Percentiles rank a stretch among this genome's conserved stretches.
These are phyloP conservation scores for Chymomyza caudatula DNA, from an alignment of 2,888 invertebrate genomes.

Conservation along the genomic window DNA sequence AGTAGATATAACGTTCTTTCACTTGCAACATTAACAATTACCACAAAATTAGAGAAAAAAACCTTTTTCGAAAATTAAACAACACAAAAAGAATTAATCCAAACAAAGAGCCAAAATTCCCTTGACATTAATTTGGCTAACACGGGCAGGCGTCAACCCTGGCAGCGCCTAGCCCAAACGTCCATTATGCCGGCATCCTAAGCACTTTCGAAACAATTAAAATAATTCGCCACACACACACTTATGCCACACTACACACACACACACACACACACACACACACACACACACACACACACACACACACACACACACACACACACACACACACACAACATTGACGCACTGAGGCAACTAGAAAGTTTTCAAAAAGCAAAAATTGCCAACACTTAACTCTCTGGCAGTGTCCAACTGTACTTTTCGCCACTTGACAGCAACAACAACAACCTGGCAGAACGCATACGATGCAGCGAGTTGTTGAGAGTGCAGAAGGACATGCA, in stretches of 20 bases:
- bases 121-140: slow-evolving; percentile 57
- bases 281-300: slow-evolving; percentile 15
- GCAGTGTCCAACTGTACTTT: slow-evolving; percentile 46
- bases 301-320: neutral
- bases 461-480: neutral
- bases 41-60: too few relatives aligned
- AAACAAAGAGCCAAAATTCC: slow-evolving; percentile 55
- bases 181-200: slow-evolving; percentile 66
- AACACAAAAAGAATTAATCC: slow-evolving; percentile 62
- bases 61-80: slow-evolving; percentile 63
- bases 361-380: slow-evolving; percentile 53
- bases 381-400: slow-evolving; percentile 59
- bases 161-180: slow-evolving; percentile 35
- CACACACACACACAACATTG: slow-evolving; percentile 7
- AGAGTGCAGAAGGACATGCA: neutral
- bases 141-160: slow-evolving; percentile 18
- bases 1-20: too few relatives aligned
- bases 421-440: slow-evolving; percentile 11
- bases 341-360: neutral
- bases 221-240: slow-evolving; percentile 68
- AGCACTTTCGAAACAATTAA: slow-evolving; percentile 71
- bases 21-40: too few relatives aligned
- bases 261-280: slow-evolving; percentile 47
- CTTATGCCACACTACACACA: neutral
- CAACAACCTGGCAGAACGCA: neutral